Base-by-base conservation (phyloP, 2,888 invertebrate species). In the Drosophila planitibia region DNA sequence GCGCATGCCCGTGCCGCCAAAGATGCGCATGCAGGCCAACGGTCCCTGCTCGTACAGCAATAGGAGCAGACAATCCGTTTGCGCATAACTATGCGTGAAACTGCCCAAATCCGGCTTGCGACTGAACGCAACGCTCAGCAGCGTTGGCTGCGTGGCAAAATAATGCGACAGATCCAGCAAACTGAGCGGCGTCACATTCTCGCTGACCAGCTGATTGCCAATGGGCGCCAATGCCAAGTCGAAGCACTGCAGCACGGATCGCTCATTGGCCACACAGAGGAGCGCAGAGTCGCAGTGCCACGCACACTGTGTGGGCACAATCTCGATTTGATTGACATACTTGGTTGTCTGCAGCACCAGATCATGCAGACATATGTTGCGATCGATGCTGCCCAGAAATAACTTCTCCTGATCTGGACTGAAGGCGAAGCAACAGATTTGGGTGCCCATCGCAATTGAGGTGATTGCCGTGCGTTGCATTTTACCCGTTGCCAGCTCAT, bases 371-470 rank as follows among this genome's bases (percentile, higher is more conserved):
- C 96, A 97, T 74, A 98, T 93, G 4, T 97, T 96, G 7, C 97
- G 97, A 94, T 98, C 98, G 58, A 97, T 96, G 90, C 98, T 98
- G 12, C 97, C 97, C 53, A 97, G 93, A 33, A 98, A 94, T 12
- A 98, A 93, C 84, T 96, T 96, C 85, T 96, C 95, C 92, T 96
- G 96, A 90, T 96, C 95, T 0, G 95, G 95, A 88, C 96, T 96
- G 89, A 96, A 95, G 58, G 93, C 93, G 93, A 95, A 93, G 90
- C 95, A 95, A 83, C 96, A 94, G 76, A 96, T 95, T 92, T 96
- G 95, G 19, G 96, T 96, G 91, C 96, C 96, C 85, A 96, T 94
- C 77, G 95, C 95, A 85, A 97, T 96, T 1, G 96, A 96, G 33
- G 96, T 95, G 4, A 96, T 94, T 55, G 95, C 94, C 51, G 95